Conservation (phyloP, 1,140 invertebrate species). For the Drosophila sechellia region DNA sequence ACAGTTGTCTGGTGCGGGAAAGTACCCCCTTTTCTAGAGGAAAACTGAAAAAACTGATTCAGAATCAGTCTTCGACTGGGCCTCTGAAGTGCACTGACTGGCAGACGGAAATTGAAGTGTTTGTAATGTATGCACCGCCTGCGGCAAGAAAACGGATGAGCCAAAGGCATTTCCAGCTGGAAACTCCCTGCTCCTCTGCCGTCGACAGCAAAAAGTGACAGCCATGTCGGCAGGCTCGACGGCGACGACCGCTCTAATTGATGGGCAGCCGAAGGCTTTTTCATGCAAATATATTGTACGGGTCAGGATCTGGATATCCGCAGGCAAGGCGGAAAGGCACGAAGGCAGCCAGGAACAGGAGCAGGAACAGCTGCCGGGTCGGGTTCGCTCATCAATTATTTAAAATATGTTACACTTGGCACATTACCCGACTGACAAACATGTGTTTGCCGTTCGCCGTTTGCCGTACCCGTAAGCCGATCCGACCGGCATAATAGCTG, state of each 20-base stretch:
- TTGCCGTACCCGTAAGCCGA: constrained; percentile 38
- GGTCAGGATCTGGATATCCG: constrained; percentile 22
- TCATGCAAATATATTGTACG: constrained; percentile 56
- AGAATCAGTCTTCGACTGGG: constrained; percentile 2
- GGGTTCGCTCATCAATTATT: constrained; percentile 73
- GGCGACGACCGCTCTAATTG: constrained; percentile 62
- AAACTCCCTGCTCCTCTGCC: constrained; percentile 15
- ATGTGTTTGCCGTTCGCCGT: constrained; percentile 37
- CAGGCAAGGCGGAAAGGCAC: neutral
- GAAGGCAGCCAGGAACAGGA: neutral
- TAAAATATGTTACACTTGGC: constrained; percentile 78
- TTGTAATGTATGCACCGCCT: constrained; percentile 62
- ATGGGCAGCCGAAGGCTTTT: constrained; percentile 67
- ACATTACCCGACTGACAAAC: constrained; percentile 69
- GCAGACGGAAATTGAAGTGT: constrained; percentile 75
- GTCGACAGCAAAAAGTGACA: constrained; percentile 56
- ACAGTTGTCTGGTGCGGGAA: constrained; percentile 53
- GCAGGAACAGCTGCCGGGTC: constrained; percentile 27
- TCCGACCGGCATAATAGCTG: constrained; percentile 65
- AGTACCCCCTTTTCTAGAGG: neutral
- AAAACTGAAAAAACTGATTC: constrained; percentile 18
- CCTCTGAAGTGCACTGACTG: constrained; percentile 29
- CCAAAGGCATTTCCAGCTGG: constrained; percentile 49
- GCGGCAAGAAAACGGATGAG: constrained; percentile 23
- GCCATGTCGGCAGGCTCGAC: constrained; percentile 26